Percentiles rank a stretch among this genome's conserved stretches.
These are phyloP conservation scores for Eptatretus atami DNA, from an alignment of 2,797 vertebrate genomes.

Conservation along the genomic window DNA sequence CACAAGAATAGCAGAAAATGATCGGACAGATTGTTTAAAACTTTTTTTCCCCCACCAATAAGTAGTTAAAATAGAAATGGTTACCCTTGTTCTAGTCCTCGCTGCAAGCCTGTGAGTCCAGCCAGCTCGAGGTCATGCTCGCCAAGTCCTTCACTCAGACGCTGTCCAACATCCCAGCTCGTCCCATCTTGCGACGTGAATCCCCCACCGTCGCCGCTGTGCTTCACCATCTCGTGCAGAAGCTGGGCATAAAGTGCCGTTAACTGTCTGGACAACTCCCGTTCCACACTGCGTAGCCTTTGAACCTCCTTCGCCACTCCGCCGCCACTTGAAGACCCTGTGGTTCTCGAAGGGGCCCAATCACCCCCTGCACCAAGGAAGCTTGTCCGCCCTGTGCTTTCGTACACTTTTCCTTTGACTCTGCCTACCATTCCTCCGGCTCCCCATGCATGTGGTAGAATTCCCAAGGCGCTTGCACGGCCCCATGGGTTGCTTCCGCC, in stretches of 20 bases:
- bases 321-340: conserved; percentile 78
- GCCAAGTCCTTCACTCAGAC: not conserved
- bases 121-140: not conserved
- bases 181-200: not conserved
- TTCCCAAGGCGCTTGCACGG: not conserved
- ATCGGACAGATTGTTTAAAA: too few relatives aligned
- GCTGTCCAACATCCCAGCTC: not conserved
- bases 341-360: conserved; percentile 76
- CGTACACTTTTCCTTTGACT: conserved; percentile 13
- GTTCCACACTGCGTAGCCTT: conserved; percentile 71
- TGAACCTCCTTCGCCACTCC: conserved; percentile 93
- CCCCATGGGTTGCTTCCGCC: too few relatives aligned
- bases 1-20: too few relatives aligned
- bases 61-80: not conserved
- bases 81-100: not conserved
- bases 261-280: conserved; percentile 93
- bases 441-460: too few relatives aligned
- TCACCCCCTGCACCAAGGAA: conserved; percentile 40
- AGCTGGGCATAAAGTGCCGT: conserved; percentile 97
- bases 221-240: conserved; percentile 83
- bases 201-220: conserved; percentile 37
- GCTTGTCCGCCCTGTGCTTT: conserved; percentile 64
- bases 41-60: too few relatives aligned
- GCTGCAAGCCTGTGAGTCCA: not conserved
- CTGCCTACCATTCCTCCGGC: too few relatives aligned